Evolutionary conservation across 1,140 invertebrate genomes (phyloP).

Genomic region (Bombus sylvicola): DNA sequence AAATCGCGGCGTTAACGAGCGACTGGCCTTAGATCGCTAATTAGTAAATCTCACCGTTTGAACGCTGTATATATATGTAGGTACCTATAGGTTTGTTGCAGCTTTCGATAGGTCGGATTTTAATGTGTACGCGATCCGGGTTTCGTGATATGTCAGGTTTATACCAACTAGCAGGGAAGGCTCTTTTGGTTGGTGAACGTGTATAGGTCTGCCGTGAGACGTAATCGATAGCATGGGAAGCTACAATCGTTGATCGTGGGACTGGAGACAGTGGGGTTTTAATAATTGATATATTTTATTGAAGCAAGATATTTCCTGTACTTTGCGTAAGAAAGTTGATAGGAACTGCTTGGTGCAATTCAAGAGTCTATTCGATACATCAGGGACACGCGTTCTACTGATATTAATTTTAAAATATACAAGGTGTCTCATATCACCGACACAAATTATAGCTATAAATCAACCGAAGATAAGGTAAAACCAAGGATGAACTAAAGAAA

Average conservation of each 20-base stretch:
- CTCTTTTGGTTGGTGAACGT: background rate
- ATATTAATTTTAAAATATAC: no score
- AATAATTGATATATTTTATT: background rate
- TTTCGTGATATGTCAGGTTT: conserved; percentile 31
- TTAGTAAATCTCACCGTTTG: conserved; percentile 30
- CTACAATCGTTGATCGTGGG: background rate
- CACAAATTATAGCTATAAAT: no score
- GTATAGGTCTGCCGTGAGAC: conserved; percentile 1
- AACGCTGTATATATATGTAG: background rate
- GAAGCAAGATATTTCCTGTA: background rate
- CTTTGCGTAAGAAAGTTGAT: background rate
- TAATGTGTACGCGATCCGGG: conserved; percentile 2
- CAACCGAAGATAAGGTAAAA: no score
- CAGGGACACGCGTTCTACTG: no score
- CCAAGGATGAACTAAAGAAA: no score
- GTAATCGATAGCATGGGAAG: conserved; percentile 15
- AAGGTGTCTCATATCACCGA: no score
- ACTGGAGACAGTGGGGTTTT: background rate
- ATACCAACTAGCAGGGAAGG: background rate
- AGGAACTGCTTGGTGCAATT: background rate
- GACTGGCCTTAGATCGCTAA: conserved; percentile 20
- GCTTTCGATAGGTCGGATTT: conserved; percentile 19
- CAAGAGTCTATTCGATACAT: background rate
- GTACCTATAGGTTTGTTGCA: background rate
- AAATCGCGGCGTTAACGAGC: conserved; percentile 32